Conservation (phyloP, 2,113 vertebrate species). For the Aix galericulata region DNA sequence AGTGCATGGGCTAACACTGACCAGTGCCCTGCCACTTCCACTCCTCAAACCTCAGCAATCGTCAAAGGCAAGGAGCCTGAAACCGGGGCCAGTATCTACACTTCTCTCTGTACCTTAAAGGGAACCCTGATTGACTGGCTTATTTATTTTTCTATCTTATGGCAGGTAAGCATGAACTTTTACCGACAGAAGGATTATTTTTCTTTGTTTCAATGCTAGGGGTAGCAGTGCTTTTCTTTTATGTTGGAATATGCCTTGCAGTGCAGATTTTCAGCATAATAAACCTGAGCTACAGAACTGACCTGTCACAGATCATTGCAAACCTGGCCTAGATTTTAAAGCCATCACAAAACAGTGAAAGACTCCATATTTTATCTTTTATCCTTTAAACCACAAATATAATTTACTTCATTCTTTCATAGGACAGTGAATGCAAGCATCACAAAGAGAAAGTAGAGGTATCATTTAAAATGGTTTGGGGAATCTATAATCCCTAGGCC, state of each 20-base stretch:
- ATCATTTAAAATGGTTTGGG: neutral
- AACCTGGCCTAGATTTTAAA: conserved; percentile 40
- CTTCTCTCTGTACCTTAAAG: neutral
- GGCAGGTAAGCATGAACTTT: neutral
- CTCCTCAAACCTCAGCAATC: neutral
- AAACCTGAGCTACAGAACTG: conserved; percentile 44
- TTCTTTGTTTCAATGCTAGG: neutral
- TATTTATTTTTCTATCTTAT: neutral
- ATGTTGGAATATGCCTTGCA: neutral
- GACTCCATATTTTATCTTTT: conserved; percentile 42
- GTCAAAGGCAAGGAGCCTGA: neutral
- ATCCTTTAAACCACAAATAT: neutral
- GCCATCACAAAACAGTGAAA: neutral
- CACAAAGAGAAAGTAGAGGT: neutral
- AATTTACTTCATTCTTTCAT: neutral
- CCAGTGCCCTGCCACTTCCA: neutral
- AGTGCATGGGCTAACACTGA: neutral
- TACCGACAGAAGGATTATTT: neutral
- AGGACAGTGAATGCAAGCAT: neutral
- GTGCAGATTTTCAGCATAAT: conserved; percentile 58
- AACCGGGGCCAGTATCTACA: neutral
- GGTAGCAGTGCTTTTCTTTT: conserved; percentile 1
- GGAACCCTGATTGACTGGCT: neutral
- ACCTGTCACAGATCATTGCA: conserved; percentile 47
- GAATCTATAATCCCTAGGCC: neutral